Base-by-base conservation (phyloP, 2,113 vertebrate genomes). In the Urocynchramus pylzowi region DNA sequence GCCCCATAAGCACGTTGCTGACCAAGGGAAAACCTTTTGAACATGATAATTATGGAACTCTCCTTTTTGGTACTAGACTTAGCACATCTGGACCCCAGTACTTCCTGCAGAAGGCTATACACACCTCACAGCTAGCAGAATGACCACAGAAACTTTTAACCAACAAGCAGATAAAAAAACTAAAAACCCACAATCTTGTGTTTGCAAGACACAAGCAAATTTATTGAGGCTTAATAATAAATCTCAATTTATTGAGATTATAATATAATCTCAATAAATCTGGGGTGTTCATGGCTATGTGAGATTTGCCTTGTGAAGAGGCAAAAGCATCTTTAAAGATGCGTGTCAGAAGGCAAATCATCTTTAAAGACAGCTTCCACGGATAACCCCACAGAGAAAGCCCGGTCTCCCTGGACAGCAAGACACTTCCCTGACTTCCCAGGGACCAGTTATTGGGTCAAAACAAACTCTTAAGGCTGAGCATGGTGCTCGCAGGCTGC, bases 361-460 rank as follows among this genome's bases (percentile, higher is more conserved):
- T 35, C 54, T 7, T 6, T 15, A 45, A 37, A 31, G 42, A 42
- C 37, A n/a, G 11, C 75, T 79, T 70, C 59, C 75, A 71, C 0
- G 5, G 33, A 77, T 49, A 81, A 9, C 9, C 47, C 10, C 18
- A 5, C 10, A 20, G 49, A n/a, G 42, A 68, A 71, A 78, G 37
- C 64, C 49, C 81, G 31, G 81, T 70, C 89, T 81, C 84, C 75
- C 69, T 4, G 16, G 81, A 81, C 53, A 95, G 93, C 84, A 76
- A 95, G 96, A 95, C 97, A 95, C 98, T 97, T 97, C 87, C 92
- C 93, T 56, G 97, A 96, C 97, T 97, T 98, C 97, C 97, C 97
- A 97, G 93, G 96, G 97, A 96, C 95, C 98, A 98, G 98, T 98
- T 98, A 97, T 16, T 91, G 95, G 97, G 97, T 98, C 98, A 98